Base-by-base conservation (phyloP, 2,113 vertebrate genomes). In the Puffinus mauretanicus region DNA sequence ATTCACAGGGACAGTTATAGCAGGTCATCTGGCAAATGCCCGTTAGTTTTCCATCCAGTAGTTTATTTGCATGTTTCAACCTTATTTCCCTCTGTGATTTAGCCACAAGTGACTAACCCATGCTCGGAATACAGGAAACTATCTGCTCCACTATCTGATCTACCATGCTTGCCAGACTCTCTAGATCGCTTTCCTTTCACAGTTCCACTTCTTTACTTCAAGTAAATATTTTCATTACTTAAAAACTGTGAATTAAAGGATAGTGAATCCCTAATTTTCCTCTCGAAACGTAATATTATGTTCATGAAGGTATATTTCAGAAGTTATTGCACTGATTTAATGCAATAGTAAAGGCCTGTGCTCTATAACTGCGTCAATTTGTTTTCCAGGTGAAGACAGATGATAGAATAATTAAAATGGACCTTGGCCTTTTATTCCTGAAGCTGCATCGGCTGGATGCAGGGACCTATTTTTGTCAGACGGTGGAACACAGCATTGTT, bases 391-490 rank as follows among this genome's bases (percentile, higher is more conserved):
- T 99, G 92, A 98, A 98, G 97, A 98, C 97, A 1, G 98, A 99
- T 80, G 99, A 99, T 13, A 98, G 98, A 75, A 97, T 99, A 83
- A 97, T 99, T 81, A 97, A 98, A 96, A 99, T 99, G 80, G 98
- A 99, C 49, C 98, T 99, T 5, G 99, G 99, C 18, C 98, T 99
- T 55, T 98, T 99, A 91, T 98, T 99, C 73, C 95, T 99, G 55
- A 98, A 95, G 44, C 97, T 99, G 10, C 98, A 95, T 81, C 97
- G 96, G 54, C 95, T 97, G 17, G 99, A 99, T 60, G 98, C 98
- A 14, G 99, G 99, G 12, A 98, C 98, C 26, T 99, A 99, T 44
- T 98, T 99, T 84, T 99, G 99, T 93, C 99, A 99, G 98, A 99
- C 99, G 1, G 98, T 98, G 66, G 99, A 99, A 88, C 99, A 99